Base-by-base conservation (phyloP, 2,888 invertebrate genomes). In the Pachliopta kotzebuea region DNA sequence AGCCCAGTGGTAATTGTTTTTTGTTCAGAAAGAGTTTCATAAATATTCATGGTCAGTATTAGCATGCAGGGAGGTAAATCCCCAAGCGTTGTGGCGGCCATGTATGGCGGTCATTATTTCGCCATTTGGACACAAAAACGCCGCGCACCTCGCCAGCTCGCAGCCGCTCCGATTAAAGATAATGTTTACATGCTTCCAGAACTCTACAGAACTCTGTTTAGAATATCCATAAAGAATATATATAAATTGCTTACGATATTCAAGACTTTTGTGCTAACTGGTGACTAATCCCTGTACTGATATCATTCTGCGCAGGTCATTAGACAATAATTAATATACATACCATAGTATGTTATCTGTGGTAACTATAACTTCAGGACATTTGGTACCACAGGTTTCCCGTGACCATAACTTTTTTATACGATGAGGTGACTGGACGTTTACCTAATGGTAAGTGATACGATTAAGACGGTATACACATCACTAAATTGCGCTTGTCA, bases 41-140 rank as follows among this genome's bases (percentile, higher is more conserved):
- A 89, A 90, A 90, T 90, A 90, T 90, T 90, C 89, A 90, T 89
- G 83, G 74, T 74, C 70, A 70, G 77, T 85, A 88, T 89, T 89
- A 86, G 86, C 84, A 85, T 88, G 85, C 84, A 79, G 83, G 83
- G 74, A 74, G 74, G 77, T 71, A 75, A 76, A 74, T 76, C 81
- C 76, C 77, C 75, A 76, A 72, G 76, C 77, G 63, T 68, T 71
- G 72, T 72, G 75, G 76, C 78, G 75, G 76, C 78, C 80, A 74
- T 80, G 80, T 77, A 78, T 83, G 83, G 76, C 84, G 83, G 83
- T 89, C 88, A 90, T 90, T 89, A 90, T 90, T 83, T 88, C 80
- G 81, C 80, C 81, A 90, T 90, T 90, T 90, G 86, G 81, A 72
- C 74, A 79, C 87, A 88, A 89, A 90, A 90, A 87, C 86, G 72